A percentile compares a stretch with the other conserved stretches of the same genome.
These are phyloP conservation scores for Oncorhynchus clarkii DNA, from an alignment of 2,113 vertebrate genomes.

Conservation along the genomic window DNA sequence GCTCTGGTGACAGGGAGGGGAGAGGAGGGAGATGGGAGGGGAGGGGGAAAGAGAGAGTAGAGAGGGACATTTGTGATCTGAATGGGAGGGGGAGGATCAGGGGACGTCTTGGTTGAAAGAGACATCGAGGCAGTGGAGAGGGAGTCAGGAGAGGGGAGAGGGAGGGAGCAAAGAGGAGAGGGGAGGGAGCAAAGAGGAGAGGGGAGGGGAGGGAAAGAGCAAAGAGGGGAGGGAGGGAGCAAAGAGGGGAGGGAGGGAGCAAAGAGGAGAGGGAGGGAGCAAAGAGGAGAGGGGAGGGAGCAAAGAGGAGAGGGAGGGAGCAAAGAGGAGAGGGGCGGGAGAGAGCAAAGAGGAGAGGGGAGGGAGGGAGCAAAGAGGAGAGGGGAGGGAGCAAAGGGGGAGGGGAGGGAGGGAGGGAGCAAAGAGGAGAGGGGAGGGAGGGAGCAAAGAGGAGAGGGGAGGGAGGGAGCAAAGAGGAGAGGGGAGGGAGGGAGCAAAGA, in stretches of 20 bases:
- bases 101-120: background rate
- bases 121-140: background rate
- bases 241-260: too few species aligned
- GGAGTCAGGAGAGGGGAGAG: background rate
- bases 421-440: too few species aligned
- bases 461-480: background rate
- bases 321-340: too few species aligned
- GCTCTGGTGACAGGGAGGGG: background rate
- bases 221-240: too few species aligned
- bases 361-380: background rate
- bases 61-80: background rate
- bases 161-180: background rate
- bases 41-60: too few species aligned
- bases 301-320: too few species aligned
- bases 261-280: too few species aligned
- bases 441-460: background rate
- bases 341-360: background rate
- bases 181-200: background rate
- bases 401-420: too few species aligned
- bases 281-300: too few species aligned
- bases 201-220: background rate
- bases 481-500: background rate
- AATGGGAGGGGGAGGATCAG: background rate
- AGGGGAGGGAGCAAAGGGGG: too few species aligned
- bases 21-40: too few species aligned